These are phyloP conservation scores for Telmatherina bonti DNA, from an alignment of 2,797 vertebrate genomes.

Conservation along the genomic window DNA sequence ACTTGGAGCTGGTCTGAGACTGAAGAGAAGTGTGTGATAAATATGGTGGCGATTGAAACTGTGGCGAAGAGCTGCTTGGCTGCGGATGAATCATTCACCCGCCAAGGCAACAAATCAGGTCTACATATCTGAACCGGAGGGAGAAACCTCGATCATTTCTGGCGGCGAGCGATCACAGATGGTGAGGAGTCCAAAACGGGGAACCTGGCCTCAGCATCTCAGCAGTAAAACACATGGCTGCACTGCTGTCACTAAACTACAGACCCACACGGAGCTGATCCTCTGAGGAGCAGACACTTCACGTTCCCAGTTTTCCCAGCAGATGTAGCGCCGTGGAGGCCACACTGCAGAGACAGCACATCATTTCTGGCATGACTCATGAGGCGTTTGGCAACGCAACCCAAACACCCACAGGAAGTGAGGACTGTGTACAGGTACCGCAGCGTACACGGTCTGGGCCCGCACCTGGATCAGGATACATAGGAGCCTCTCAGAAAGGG, in stretches of 20 bases:
- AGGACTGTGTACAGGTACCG: too few species aligned
- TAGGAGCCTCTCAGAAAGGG: neutral
- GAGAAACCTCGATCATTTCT: conserved; percentile 38
- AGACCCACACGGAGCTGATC: neutral
- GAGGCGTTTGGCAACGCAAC: too few species aligned
- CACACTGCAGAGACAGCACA: too few species aligned
- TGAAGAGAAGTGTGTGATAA: neutral
- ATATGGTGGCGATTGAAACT: neutral
- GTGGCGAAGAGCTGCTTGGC: conserved; percentile 42
- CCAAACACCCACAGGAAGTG: neutral
- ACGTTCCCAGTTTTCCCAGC: too few species aligned
- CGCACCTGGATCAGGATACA: too few species aligned
- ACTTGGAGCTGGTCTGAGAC: conserved; percentile 21
- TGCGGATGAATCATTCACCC: conserved; percentile 62
- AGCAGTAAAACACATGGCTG: neutral
- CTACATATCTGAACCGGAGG: conserved; percentile 30
- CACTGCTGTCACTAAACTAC: neutral
- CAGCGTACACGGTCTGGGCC: too few species aligned
- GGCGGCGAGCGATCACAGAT: conserved; percentile 39
- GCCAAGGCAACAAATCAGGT: neutral
- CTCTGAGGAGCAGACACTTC: neutral
- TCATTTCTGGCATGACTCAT: neutral
- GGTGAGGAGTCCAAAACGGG: conserved; percentile 11
- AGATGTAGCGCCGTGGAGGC: too few species aligned
- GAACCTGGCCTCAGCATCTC: neutral